These are phyloP conservation scores for Pelecanoides urinatrix DNA, from an alignment of 2,113 vertebrate species.

Conservation along the genomic window DNA sequence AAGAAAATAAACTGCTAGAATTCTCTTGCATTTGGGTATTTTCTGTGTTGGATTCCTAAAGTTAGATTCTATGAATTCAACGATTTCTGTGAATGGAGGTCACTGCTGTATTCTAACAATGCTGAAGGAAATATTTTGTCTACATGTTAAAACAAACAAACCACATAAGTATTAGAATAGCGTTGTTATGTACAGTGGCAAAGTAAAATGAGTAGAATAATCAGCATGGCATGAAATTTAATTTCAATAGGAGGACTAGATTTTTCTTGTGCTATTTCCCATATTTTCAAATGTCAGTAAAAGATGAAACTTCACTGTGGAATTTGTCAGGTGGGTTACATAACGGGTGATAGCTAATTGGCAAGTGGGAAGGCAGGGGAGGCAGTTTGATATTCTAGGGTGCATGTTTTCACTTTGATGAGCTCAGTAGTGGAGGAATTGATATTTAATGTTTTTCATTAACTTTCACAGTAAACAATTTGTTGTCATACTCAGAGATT, in stretches of 20 bases:
- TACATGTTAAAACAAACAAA: background rate
- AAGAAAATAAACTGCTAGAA: background rate
- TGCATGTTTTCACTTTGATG: background rate
- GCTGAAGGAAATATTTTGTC: background rate
- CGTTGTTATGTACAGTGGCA: background rate
- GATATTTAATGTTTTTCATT: background rate
- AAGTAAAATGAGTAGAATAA: background rate
- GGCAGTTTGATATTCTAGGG: background rate
- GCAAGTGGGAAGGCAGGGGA: background rate
- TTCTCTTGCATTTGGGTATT: background rate
- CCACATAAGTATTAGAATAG: background rate
- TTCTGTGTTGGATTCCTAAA: background rate
- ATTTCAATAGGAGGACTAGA: background rate
- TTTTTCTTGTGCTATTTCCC: background rate
- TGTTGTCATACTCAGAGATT: background rate
- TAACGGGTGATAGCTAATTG: background rate
- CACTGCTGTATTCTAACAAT: background rate
- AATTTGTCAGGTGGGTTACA: background rate
- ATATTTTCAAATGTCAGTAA: background rate
- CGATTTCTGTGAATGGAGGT: background rate
- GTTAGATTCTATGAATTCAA: background rate
- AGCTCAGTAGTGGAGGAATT: background rate
- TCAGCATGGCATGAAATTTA: background rate
- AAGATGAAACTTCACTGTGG: background rate
- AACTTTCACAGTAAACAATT: background rate